Evolutionary conservation across 1,140 invertebrate species (phyloP), one percentile per base, ranked within the genome.

Genomic region (Glossosoma conforme): DNA sequence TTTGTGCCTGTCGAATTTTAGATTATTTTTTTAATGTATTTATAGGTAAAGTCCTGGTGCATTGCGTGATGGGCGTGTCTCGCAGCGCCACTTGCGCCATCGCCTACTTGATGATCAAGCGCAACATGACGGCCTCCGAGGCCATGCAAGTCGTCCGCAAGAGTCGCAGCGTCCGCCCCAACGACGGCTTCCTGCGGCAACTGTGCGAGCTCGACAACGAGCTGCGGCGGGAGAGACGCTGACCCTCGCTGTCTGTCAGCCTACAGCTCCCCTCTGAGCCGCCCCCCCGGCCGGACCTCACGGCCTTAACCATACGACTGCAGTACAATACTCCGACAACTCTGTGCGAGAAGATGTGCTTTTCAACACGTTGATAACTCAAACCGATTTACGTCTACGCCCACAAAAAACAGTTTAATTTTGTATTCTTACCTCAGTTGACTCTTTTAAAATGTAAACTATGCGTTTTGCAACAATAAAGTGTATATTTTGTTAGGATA

Each of bases 51-150:
- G 81, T 87, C 1, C 74, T 89, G 43, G 86, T 92, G 1, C 87
- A 91, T 64, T 91, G 88, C 61, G 70, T 87, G 41, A 82, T 88
- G 70, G 89, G 90, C 15, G 82, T 91, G 45, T 90, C 87, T 1
- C 79, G 89, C 1, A 90, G 87, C 18, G 85, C 86, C 15, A 87
- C 88, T 0, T 81, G 87, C 54, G 86, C 89, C 0, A 69, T 90
- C 19, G 87, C 87, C 14, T 92, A 86, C 65, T 70, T 92, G 20
- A 91, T 93, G 86, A 83, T 92, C 37, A 86, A 86, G 61, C 78
- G 81, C 40, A 77, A 80, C 28, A 87, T 91, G 82, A 76, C 80
- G n/a, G 81, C 87, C 1, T 69, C 77, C 6, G 83, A 90, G 46
- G 89, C 91, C 10, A 69, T 93, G 33, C 72, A 72, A 8, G 74